Evolutionary conservation across 2,888 invertebrate genomes (phyloP).

Genomic region (Pachydiplax longipennis): DNA sequence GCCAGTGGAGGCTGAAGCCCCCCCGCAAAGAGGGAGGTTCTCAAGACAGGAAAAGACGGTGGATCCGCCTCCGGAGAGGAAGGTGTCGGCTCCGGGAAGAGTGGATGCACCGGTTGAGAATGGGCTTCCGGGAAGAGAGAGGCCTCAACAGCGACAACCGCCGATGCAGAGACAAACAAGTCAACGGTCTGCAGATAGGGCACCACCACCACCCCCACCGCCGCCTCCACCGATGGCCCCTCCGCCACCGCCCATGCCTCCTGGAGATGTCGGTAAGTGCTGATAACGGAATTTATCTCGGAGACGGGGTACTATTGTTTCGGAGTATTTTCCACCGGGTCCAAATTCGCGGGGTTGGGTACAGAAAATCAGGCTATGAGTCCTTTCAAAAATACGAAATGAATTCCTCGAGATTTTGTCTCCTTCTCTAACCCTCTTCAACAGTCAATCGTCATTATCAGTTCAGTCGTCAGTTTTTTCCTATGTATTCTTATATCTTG

Average conservation of each 20-base stretch:
- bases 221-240: conserved; percentile 28
- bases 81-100: conserved; percentile 55
- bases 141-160: conserved; percentile 47
- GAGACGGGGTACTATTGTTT: too few relatives aligned
- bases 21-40: conserved; percentile 54
- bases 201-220: conserved; percentile 51
- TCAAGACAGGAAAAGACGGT: conserved; percentile 57
- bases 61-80: conserved; percentile 53
- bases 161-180: conserved; percentile 56
- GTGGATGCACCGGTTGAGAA: conserved; percentile 52
- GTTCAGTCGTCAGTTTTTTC: too few relatives aligned
- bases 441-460: too few relatives aligned
- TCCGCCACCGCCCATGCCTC: conserved; percentile 74
- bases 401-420: too few relatives aligned
- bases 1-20: conserved; percentile 43
- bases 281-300: too few relatives aligned
- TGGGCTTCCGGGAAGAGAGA: background rate
- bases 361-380: too few relatives aligned
- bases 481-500: too few relatives aligned
- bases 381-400: too few relatives aligned
- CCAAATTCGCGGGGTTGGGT: too few relatives aligned
- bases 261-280: conserved; percentile 52
- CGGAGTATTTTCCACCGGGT: too few relatives aligned
- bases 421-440: too few relatives aligned
- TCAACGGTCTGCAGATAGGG: conserved; percentile 55